Conservation (phyloP, 1,140 invertebrate genomes). For the Cyrtorhinus lividipennis region DNA sequence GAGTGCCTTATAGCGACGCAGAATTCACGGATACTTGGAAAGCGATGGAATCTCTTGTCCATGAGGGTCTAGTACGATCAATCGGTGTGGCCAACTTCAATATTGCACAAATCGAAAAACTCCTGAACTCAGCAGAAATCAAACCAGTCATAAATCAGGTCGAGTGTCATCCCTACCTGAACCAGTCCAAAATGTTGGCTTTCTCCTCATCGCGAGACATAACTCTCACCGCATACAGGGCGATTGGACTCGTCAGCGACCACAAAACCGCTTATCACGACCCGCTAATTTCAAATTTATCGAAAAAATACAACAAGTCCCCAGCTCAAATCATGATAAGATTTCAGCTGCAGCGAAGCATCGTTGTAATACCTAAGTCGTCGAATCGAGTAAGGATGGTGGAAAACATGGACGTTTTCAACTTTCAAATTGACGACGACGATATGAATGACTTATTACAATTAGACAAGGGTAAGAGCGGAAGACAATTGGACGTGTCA, state of each 20-base stretch:
- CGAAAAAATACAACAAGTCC: slow-evolving; percentile 49
- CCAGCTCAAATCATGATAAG: slow-evolving; percentile 52
- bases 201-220: slow-evolving; percentile 54
- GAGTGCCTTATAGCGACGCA: background rate
- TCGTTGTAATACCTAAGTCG: slow-evolving; percentile 46
- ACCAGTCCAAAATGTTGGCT: slow-evolving; percentile 55
- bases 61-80: slow-evolving; percentile 49
- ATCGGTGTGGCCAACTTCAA: slow-evolving; percentile 88
- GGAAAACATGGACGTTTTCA: slow-evolving; percentile 40
- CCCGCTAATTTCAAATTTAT: slow-evolving; percentile 42
- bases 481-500: slow-evolving; percentile 29
- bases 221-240: slow-evolving; percentile 58
- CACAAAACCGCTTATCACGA: slow-evolving; percentile 42
- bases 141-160: slow-evolving; percentile 61
- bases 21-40: slow-evolving; percentile 64
- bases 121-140: slow-evolving; percentile 48
- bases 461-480: background rate
- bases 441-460: slow-evolving; percentile 4
- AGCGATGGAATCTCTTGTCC: slow-evolving; percentile 62
- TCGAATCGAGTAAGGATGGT: slow-evolving; percentile 37
- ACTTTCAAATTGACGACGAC: slow-evolving; percentile 33
- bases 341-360: slow-evolving; percentile 38
- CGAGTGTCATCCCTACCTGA: slow-evolving; percentile 72
- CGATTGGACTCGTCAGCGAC: slow-evolving; percentile 35
- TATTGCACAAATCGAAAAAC: slow-evolving; percentile 55